phyloP scores from a whole-genome alignment of 2,113 vertebrate species.

The Pleuronectes platessa region DNA sequence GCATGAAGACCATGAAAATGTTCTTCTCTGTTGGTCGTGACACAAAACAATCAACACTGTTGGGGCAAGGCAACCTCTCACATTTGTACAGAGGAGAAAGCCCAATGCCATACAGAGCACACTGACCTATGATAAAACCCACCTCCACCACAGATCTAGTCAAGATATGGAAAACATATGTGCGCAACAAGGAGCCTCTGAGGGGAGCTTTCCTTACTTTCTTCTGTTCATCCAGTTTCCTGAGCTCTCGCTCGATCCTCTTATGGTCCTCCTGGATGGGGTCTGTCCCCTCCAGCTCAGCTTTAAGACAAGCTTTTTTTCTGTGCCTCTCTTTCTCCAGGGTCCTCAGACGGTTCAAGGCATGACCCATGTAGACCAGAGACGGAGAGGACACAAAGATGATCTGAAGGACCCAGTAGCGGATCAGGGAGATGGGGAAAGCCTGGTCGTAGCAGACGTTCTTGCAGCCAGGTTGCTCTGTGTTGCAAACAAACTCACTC shows the following conservation, averaged over 20 bases:
- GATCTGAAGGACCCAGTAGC: constrained; percentile 96
- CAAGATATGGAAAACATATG: constrained; percentile 94
- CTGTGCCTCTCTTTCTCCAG: constrained; percentile 92
- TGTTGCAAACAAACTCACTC: constrained; percentile 95
- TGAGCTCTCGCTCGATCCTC: constrained; percentile 88
- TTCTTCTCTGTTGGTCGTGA: constrained; percentile 96
- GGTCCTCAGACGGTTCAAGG: constrained; percentile 88
- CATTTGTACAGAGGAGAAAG: constrained; percentile 92
- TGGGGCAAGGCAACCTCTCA: constrained; percentile 89
- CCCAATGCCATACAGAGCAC: constrained; percentile 91
- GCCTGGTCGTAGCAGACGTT: constrained; percentile 94
- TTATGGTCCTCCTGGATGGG: constrained; percentile 85
- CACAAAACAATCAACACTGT: constrained; percentile 94
- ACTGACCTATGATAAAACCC: constrained; percentile 93
- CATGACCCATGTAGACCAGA: constrained; percentile 94
- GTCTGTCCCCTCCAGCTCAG: constrained; percentile 87
- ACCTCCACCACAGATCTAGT: constrained; percentile 92
- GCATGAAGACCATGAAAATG: constrained; percentile 97
- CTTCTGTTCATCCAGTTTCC: constrained; percentile 92
- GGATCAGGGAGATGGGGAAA: constrained; percentile 94
- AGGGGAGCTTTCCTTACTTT: constrained; percentile 93
- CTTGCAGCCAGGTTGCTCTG: constrained; percentile 93
- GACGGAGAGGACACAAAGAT: constrained; percentile 96
- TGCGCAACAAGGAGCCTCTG: constrained; percentile 89
- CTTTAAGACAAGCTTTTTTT: constrained; percentile 87